These are phyloP conservation scores for Aurelia coerulea DNA, from an alignment of 30 jellyfish, hydroid and myxozoan species.

Conservation along the genomic window DNA sequence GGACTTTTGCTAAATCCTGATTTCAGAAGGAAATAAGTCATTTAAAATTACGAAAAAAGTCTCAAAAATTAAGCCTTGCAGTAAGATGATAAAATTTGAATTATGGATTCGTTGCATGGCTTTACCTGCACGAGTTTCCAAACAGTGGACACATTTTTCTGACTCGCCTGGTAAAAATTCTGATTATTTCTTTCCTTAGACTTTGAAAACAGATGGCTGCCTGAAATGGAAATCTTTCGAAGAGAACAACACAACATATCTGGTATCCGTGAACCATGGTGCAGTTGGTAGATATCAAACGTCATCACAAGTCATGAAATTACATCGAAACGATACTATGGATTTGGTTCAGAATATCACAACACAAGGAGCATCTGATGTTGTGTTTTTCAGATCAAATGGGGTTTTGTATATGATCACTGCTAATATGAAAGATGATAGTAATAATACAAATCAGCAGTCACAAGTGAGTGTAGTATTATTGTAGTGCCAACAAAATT, in stretches of 20 bases:
- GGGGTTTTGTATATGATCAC: slow-evolving; percentile 51
- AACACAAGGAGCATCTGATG: slow-evolving; percentile 71
- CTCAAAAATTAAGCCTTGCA: too few relatives aligned
- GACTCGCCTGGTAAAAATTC: too few relatives aligned
- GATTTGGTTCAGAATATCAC: slow-evolving; percentile 63
- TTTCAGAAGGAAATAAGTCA: too few relatives aligned
- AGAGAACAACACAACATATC: slow-evolving; percentile 16
- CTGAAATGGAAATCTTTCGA: slow-evolving; percentile 44
- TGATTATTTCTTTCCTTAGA: slow-evolving; percentile 6
- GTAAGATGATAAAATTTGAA: too few relatives aligned
- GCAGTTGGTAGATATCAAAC: slow-evolving; percentile 58
- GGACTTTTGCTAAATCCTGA: too few relatives aligned
- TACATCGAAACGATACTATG: slow-evolving; percentile 35
- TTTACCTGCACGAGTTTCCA: too few relatives aligned
- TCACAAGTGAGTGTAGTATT: slow-evolving; percentile 36
- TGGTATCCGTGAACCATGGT: slow-evolving; percentile 64
- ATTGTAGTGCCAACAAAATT: too few relatives aligned
- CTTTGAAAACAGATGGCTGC: slow-evolving; percentile 55
- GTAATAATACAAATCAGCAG: slow-evolving; percentile 28
- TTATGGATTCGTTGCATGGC: too few relatives aligned
- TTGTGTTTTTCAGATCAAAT: slow-evolving; percentile 24
- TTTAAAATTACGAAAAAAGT: too few relatives aligned
- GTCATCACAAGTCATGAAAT: slow-evolving; percentile 42
- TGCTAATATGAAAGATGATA: slow-evolving; percentile 51
- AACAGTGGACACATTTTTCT: too few relatives aligned